A percentile compares a stretch with the other conserved stretches of the same genome.
These are phyloP conservation scores for Eurytoma adleriae DNA, from an alignment of 2,888 invertebrate genomes.

Conservation along the genomic window DNA sequence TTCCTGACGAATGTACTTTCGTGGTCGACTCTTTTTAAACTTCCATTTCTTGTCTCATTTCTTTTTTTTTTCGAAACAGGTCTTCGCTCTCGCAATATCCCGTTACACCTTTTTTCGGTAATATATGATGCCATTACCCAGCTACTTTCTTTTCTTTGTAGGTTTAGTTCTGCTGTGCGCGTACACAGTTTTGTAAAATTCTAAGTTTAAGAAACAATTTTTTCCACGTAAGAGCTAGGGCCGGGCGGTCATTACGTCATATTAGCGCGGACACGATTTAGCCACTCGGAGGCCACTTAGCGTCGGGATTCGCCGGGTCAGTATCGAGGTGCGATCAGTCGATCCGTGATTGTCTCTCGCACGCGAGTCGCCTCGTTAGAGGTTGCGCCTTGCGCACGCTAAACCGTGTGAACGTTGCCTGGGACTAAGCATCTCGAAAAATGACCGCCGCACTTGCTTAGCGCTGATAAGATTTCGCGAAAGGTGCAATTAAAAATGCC, in stretches of 20 bases:
- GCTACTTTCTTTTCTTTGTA: constrained; percentile 34
- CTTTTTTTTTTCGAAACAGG: constrained; percentile 42
- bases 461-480: too few species aligned
- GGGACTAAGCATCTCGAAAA: constrained; percentile 44
- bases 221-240: too few species aligned
- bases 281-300: background rate
- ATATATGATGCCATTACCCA: constrained; percentile 29
- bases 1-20: constrained; percentile 42
- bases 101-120: constrained; percentile 46
- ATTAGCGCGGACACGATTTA: constrained; percentile 29
- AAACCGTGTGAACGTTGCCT: constrained; percentile 54
- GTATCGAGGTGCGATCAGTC: constrained; percentile 25
- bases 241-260: constrained; percentile 28
- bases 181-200: constrained; percentile 17
- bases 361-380: constrained; percentile 40
- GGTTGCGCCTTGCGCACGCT: constrained; percentile 2
- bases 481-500: too few species aligned
- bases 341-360: constrained; percentile 17
- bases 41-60: constrained; percentile 19
- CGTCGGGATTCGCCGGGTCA: background rate
- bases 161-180: constrained; percentile 7
- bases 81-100: constrained; percentile 34
- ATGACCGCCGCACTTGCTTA: too few species aligned
- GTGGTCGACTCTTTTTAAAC: constrained; percentile 19
- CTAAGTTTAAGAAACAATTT: too few species aligned